Percentiles rank a stretch among this genome's conserved stretches.
These are phyloP conservation scores for Liasis olivaceus DNA, from an alignment of 2,797 vertebrate genomes.

Conservation along the genomic window DNA sequence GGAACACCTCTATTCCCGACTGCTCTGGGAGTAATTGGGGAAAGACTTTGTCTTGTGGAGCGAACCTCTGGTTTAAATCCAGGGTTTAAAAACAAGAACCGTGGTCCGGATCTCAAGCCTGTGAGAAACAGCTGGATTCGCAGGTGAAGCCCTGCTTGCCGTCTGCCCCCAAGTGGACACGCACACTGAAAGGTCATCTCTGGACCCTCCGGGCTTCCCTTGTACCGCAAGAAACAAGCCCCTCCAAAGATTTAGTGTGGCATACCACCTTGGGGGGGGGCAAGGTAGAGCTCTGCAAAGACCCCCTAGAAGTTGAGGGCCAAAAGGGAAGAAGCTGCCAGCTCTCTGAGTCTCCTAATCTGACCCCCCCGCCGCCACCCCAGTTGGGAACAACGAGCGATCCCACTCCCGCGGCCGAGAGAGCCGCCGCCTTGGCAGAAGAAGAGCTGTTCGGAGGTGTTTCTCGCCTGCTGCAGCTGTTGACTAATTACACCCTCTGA, in stretches of 20 bases:
- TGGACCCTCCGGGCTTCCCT: too few relatives aligned
- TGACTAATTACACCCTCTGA: accelerated
- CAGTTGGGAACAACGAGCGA: not conserved
- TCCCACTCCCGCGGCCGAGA: too few relatives aligned
- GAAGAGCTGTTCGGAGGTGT: not conserved
- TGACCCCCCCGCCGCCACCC: not conserved
- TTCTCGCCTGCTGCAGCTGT: not conserved
- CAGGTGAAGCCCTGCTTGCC: not conserved
- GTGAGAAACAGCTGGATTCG: too few relatives aligned
- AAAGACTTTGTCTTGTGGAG: too few relatives aligned
- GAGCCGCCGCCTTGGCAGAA: not conserved
- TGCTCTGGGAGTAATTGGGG: too few relatives aligned
- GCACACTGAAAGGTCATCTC: too few relatives aligned
- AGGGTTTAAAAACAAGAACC: too few relatives aligned
- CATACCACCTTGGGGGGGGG: too few relatives aligned
- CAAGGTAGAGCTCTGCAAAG: not conserved
- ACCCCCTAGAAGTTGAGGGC: not conserved
- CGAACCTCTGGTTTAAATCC: too few relatives aligned
- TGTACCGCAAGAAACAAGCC: not conserved
- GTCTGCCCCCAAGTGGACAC: not conserved
- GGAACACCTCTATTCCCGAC: too few relatives aligned
- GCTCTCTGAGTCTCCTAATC: not conserved
- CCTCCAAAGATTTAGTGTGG: not conserved
- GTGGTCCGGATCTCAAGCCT: too few relatives aligned
- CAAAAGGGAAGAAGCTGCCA: not conserved